Conservation (phyloP, 1,140 invertebrate species). For the Philaenus spumarius region DNA sequence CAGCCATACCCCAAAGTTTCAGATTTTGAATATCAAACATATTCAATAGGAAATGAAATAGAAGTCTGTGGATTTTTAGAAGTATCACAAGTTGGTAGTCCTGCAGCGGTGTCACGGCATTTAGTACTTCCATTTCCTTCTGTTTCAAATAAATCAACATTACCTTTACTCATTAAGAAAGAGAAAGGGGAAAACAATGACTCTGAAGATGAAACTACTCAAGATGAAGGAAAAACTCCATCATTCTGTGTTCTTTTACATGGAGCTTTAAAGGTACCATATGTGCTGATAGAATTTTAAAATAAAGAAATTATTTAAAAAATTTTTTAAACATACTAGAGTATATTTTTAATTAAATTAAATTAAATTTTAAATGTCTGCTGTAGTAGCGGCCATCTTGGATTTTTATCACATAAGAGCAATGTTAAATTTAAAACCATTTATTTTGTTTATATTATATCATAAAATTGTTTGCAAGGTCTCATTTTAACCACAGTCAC, state of each 20-base stretch:
- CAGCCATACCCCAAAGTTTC: constrained; percentile 53
- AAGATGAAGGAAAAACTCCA: constrained; percentile 73
- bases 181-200: constrained; percentile 34
- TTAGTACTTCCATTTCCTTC: constrained; percentile 63
- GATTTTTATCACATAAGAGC: too few species aligned
- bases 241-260: constrained; percentile 92
- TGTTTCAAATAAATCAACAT: constrained; percentile 23
- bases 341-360: too few species aligned
- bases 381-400: too few species aligned
- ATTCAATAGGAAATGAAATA: constrained; percentile 57
- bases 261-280: constrained; percentile 90
- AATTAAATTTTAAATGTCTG: too few species aligned
- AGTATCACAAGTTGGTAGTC: constrained; percentile 82
- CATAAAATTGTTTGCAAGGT: too few species aligned
- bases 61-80: constrained; percentile 77
- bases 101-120: constrained; percentile 86
- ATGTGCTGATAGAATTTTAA: constrained; percentile 27
- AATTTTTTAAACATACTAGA: too few species aligned
- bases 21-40: constrained; percentile 55
- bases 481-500: too few species aligned
- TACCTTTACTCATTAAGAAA: not conserved
- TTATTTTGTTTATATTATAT: too few species aligned
- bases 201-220: constrained; percentile 50
- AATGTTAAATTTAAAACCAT: too few species aligned
- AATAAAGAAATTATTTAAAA: too few species aligned